These are phyloP conservation scores for Lepidocolaptes lacrymiger DNA, from an alignment of 2,797 vertebrate genomes.

Conservation along the genomic window DNA sequence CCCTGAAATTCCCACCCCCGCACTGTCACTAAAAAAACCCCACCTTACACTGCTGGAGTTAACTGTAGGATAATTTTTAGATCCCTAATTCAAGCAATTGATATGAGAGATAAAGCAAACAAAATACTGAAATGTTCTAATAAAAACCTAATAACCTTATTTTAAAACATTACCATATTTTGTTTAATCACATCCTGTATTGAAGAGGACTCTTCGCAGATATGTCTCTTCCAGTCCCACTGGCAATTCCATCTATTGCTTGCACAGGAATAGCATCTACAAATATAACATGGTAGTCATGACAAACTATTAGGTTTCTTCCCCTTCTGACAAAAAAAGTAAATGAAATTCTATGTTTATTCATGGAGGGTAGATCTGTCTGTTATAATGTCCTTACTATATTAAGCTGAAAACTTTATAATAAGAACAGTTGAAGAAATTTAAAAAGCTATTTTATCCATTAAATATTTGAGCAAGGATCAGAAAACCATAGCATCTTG, in stretches of 20 bases:
- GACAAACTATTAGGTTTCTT: conserved; percentile 15
- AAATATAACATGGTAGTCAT: conserved; percentile 48
- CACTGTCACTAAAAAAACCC: not conserved
- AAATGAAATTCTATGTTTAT: conserved; percentile 12
- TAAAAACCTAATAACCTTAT: conserved; percentile 41
- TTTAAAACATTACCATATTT: conserved; percentile 81
- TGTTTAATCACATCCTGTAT: conserved; percentile 82
- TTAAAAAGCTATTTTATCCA: not conserved
- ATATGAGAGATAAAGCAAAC: not conserved
- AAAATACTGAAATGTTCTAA: conserved; percentile 41
- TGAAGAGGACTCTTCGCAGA: conserved; percentile 73
- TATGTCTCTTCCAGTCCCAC: conserved; percentile 84
- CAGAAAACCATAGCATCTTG: not conserved
- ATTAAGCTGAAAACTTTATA: not conserved
- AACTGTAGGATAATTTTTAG: not conserved
- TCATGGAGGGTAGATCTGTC: not conserved
- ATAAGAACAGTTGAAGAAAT: not conserved
- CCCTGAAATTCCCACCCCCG: conserved; percentile 35
- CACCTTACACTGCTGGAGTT: not conserved
- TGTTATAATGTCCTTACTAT: conserved; percentile 3
- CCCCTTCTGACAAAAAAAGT: not conserved
- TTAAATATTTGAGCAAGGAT: not conserved
- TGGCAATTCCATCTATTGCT: conserved; percentile 92
- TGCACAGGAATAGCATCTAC: conserved; percentile 92
- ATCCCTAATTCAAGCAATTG: not conserved